Base-by-base conservation (phyloP, 2,888 invertebrate species). In the Rotaria magnacalcarata region DNA sequence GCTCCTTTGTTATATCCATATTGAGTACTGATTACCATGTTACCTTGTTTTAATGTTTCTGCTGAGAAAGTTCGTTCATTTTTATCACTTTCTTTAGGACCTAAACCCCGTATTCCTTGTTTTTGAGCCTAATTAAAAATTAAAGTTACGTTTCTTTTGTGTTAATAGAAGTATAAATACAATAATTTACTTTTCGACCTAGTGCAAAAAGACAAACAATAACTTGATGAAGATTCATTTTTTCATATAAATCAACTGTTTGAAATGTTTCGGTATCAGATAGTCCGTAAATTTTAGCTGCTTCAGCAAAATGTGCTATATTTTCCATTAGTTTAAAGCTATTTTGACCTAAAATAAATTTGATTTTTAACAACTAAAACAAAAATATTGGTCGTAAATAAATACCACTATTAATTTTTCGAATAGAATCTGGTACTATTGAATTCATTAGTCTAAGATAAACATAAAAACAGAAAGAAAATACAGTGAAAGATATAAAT, bases 181-280 rank as follows among this genome's bases (percentile, higher is more conserved):
- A 80, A 47, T 80, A 24, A 27, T 47, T 24, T 80, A 80, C 75
- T 47, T 80, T 87, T 52, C 87, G 84, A 67, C 87, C 87, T 2
- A 87, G 52, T 19, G 87, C 87, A 84, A 75, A 80, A 24, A 87
- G 52, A 75, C 85, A 85, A 21, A 87, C 8, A 27, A 54, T 52
- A 10, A 87, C 87, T 87, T 87, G 87, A 74, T 87, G 85, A 27
- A 85, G 60, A 85, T 87, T 87, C 84, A 85, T 47, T 50, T 52
- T 52, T 54, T 87, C 87, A 56, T 80, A 87, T 19, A 87, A 43
- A 84, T 87, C 87, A 21, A 85, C 85, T n/a, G 87, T 87, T 56
- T 87, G 87, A 60, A 87, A 87, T 34, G 52, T 84, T 84, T 87
- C 87, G 6, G 84, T 24, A 43, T 87, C 85, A 27, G 58, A 21